These are phyloP conservation scores for Arothron firmamentum DNA, from an alignment of 2,113 vertebrate species.

Conservation along the genomic window DNA sequence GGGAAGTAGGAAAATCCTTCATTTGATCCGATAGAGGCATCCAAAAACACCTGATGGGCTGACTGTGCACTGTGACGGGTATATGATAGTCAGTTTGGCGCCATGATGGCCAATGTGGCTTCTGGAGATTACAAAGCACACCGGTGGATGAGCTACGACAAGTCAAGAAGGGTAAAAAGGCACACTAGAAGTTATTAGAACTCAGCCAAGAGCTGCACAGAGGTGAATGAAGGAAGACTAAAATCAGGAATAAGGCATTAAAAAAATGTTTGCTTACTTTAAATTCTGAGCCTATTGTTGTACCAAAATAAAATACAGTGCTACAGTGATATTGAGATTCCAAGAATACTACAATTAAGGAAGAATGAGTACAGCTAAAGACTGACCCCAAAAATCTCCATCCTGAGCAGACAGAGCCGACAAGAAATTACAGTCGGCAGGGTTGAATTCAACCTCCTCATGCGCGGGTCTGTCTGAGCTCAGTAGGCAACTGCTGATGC, in stretches of 20 bases:
- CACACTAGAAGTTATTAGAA: slow-evolving; percentile 49
- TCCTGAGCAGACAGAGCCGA: neutral
- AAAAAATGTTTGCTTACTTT: slow-evolving; percentile 7
- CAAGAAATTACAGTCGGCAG: no score
- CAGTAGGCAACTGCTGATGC: no score
- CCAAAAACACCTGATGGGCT: slow-evolving; percentile 5
- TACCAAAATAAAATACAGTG: neutral
- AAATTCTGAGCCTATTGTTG: neutral
- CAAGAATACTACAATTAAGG: no score
- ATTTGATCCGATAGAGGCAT: slow-evolving; percentile 11
- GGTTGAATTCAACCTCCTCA: no score
- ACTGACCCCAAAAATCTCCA: neutral
- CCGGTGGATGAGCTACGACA: slow-evolving; percentile 5
- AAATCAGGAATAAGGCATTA: slow-evolving; percentile 51
- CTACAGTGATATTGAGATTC: no score
- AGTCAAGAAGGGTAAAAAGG: slow-evolving; percentile 58
- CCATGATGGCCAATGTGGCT: neutral
- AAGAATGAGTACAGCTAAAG: no score
- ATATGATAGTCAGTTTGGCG: neutral
- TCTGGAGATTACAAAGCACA: slow-evolving; percentile 4
- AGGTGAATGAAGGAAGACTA: slow-evolving; percentile 34
- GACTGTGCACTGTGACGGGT: neutral
- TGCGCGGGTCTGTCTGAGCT: no score
- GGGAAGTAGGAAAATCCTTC: slow-evolving; percentile 8
- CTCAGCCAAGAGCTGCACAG: slow-evolving; percentile 34